Evolutionary conservation across 2,888 invertebrate species (phyloP).

Genomic region (Hymenopus coronatus): DNA sequence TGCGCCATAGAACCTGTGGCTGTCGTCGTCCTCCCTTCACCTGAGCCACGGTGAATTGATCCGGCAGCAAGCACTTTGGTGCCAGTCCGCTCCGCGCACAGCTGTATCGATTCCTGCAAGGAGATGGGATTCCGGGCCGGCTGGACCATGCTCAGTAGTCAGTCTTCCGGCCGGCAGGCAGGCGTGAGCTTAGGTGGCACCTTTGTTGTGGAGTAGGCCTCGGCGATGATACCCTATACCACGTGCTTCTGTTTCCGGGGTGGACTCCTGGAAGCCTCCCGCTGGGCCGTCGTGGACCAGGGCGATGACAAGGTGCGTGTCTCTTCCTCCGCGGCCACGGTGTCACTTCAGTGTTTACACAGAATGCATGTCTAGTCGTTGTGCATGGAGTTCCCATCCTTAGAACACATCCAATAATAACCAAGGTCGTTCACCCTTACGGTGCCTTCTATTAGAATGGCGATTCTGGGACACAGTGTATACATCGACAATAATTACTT

Average conservation of each 20-base stretch:
- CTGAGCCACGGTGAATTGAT: background rate
- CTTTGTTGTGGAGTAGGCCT: background rate
- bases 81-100: background rate
- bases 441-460: background rate
- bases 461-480: too few species aligned
- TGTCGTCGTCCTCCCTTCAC: background rate
- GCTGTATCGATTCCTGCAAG: background rate
- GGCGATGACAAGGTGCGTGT: constrained; percentile 11
- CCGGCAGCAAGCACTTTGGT: background rate
- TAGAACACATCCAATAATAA: too few species aligned
- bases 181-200: background rate
- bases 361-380: too few species aligned
- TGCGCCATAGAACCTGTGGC: too few species aligned
- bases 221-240: constrained; percentile 42
- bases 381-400: too few species aligned
- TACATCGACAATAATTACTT: too few species aligned
- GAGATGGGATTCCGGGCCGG: background rate
- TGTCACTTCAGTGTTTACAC: too few species aligned
- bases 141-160: background rate
- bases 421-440: background rate
- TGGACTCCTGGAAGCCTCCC: constrained; percentile 38
- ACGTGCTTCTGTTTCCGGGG: constrained; percentile 41
- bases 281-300: constrained; percentile 40
- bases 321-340: too few species aligned
- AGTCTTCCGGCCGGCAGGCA: background rate